Evolutionary conservation across 92 coral and sea anemone genomes (phyloP), one percentile per base, ranked within the genome.

Genomic region (Isaurus tuberculatus): DNA sequence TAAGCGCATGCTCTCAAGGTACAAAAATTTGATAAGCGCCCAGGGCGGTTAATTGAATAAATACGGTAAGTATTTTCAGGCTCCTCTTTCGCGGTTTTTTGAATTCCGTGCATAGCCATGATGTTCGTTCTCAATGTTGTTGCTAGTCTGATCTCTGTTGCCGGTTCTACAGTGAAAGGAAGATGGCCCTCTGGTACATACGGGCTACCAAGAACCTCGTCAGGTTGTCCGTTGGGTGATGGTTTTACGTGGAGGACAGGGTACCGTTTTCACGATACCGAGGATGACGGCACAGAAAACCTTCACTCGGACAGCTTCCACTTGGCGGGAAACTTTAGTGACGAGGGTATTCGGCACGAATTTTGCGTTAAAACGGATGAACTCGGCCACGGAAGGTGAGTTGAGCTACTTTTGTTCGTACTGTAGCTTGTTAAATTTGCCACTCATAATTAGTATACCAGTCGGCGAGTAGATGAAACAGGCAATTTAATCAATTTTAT

Each of bases 251-350:
- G 99, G 99, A 85, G 90, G 88, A 88, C 94, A 42, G 99, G 99
- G 69, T 89, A 71, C 86, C 85, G 98, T 65, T 96, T 96, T 90
- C 98, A 96, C 86, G 99, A 96, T 90, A 96, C 99, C 23, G 99
- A 94, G 84, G 99, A 96, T 69, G 99, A 96, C 69, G 95, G 98
- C 37, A 92, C 98, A 55, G 99, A 96, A 81, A 96, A 96, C 87
- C 97, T 94, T 79, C 92, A 94, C 75, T 96, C 99, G 19, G 91
- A 92, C 70, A 85, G 91, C 48, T 92, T 88, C 71, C 99, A 96
- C 80, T 80, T 96, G 86, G 99, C 99, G 83, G 99, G 98, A 58
- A 87, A 91, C 84, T 92, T 96, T 84, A 94, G 94, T 46, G 99
- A 96, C 79, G 98, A 94, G 71, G 99, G 99, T 15, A 91, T 96